Evolutionary conservation across 2,797 vertebrate genomes (phyloP).

Genomic region (Sebastes itinus): DNA sequence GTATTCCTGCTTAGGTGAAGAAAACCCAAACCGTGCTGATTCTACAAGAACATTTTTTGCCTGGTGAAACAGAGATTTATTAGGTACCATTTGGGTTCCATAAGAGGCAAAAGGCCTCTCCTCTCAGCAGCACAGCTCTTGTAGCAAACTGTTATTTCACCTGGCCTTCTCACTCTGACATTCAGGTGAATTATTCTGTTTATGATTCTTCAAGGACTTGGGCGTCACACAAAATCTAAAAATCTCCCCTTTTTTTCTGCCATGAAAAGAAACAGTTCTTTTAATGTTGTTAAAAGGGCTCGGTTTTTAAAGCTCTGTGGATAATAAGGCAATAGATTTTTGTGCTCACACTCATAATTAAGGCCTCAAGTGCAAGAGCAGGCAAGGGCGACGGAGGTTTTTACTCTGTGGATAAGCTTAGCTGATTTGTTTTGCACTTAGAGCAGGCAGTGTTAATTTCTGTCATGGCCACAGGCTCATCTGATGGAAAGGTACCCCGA

Average conservation of each 20-base stretch:
- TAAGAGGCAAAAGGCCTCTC: constrained; percentile 1
- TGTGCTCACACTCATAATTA: constrained; percentile 21
- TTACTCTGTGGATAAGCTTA: constrained; percentile 10
- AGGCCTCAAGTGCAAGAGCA: constrained; percentile 27
- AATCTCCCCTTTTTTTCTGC: neutral
- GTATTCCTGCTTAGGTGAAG: constrained; percentile 56
- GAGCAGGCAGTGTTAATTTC: constrained; percentile 28
- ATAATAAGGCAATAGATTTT: constrained; percentile 36
- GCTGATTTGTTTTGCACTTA: constrained; percentile 51
- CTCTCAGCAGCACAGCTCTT: neutral
- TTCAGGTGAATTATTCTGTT: constrained; percentile 7
- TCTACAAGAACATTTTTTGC: constrained; percentile 38
- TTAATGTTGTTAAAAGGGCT: constrained; percentile 12
- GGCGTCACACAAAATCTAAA: neutral
- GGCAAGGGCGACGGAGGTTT: constrained; percentile 28
- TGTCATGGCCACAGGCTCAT: constrained; percentile 23
- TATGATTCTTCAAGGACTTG: constrained; percentile 19
- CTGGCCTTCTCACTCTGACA: neutral
- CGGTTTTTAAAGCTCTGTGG: constrained; percentile 11
- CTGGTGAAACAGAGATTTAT: constrained; percentile 16
- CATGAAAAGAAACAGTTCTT: neutral
- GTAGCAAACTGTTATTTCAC: neutral
- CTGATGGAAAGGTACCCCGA: constrained; percentile 26
- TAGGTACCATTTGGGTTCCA: constrained; percentile 15
- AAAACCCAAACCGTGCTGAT: constrained; percentile 54